phyloP scores from a whole-genome alignment of 2,113 vertebrate genomes.

The Oryzias curvinotus region DNA sequence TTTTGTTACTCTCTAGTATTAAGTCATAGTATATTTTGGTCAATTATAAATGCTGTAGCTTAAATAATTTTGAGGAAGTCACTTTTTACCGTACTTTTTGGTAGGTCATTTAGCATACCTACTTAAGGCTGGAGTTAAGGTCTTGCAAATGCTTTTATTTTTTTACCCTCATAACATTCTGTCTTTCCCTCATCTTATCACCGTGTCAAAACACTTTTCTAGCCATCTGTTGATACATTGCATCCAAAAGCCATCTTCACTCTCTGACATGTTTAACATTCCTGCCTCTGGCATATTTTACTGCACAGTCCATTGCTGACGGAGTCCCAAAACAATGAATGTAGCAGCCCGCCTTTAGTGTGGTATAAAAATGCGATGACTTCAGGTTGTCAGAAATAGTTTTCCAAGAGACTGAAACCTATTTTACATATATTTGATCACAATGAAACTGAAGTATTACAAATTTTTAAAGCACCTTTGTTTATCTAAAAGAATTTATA shows the following conservation, averaged over 20 bases:
- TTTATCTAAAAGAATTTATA: too few species aligned
- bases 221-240: conserved; percentile 43
- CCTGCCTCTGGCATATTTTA: conserved; percentile 30
- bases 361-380: conserved; percentile 25
- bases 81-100: too few species aligned
- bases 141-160: conserved; percentile 5
- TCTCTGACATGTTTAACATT: conserved; percentile 60
- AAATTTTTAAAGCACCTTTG: too few species aligned
- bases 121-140: conserved; percentile 6
- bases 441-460: too few species aligned
- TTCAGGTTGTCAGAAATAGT: neutral
- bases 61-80: too few species aligned
- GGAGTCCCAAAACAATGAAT: conserved; percentile 49
- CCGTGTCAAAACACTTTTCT: conserved; percentile 43
- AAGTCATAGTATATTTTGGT: too few species aligned
- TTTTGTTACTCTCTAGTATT: too few species aligned
- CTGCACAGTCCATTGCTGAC: conserved; percentile 48
- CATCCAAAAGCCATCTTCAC: conserved; percentile 37
- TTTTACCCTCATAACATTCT: conserved; percentile 22
- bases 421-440: too few species aligned
- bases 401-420: too few species aligned
- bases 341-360: conserved; percentile 35
- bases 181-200: conserved; percentile 19
- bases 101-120: too few species aligned
- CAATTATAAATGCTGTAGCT: too few species aligned